Base-by-base conservation (phyloP, 2,113 vertebrate species). In the Bettongia penicillata region DNA sequence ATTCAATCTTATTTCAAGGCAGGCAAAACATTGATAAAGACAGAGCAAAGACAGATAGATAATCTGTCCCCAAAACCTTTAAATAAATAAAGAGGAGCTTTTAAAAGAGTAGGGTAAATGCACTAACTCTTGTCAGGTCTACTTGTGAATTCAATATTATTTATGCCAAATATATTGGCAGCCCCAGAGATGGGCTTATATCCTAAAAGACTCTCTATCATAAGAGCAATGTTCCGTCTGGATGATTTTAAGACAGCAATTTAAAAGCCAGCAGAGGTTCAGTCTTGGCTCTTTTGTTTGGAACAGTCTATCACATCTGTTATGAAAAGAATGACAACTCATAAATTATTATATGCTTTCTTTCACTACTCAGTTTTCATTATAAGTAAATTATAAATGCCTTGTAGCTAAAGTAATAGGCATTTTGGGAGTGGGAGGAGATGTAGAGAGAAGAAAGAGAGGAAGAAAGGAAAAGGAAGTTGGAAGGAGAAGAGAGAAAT, bases 121-220 rank as follows among this genome's bases (percentile, higher is more conserved):
- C 51, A 10, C n/a, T 97, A 95, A 97, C 93, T 93, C 96, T 98
- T 96, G 84, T 53, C 89, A 89, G 93, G 26, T 92, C 91, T 94
- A 26, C 93, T 92, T 97, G 96, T 96, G 92, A 97, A 93, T 91
- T 91, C 50, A 43, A 14, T 61, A 51, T 96, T 96, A 91, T 92
- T 96, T 95, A 97, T 26, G 57, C 89, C 93, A 77, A 0, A 0
- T n/a, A 89, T 61, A 95, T 94, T 57, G 96, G 93, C 92, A 95
- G 53, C 52, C 61, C 57, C 43, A 9, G 3, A 9, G 11, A 31
- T 0, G 0, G 8, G 53, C 92, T 92, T 93, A 94, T 96, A 93
- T 93, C 91, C 96, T 95, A 95, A 68, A 92, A 25, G 61, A 53
- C 91, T 57, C 14, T 95, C 89, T 96, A 50, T 53, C 49, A 37